Conservation (phyloP, 2,888 invertebrate genomes). For the Nebria brevicollis region DNA sequence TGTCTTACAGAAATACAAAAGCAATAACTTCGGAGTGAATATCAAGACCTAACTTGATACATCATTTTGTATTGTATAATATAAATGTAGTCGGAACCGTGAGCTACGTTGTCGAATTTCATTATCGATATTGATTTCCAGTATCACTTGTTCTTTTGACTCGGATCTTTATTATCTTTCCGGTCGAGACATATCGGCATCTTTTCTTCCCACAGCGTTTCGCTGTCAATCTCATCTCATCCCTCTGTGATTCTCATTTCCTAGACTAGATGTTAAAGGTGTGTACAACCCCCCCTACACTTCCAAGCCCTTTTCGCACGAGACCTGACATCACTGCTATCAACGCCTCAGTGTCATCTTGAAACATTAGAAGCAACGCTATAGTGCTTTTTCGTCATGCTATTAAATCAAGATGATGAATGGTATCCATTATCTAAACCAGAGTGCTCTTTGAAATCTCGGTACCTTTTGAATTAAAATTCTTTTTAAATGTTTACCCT, state of each 20-base stretch:
- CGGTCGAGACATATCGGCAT: conserved; percentile 9
- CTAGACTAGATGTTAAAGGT: conserved; percentile 15
- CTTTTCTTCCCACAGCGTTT: not conserved
- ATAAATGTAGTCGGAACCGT: no score
- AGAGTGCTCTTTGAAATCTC: conserved; percentile 7
- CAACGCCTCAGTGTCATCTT: conserved; percentile 8
- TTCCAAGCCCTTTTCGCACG: not conserved
- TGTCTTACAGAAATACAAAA: no score
- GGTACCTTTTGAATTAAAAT: not conserved
- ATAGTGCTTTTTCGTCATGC: conserved; percentile 2
- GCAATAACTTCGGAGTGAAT: no score
- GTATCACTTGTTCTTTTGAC: not conserved
- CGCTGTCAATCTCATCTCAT: not conserved
- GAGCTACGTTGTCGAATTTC: not conserved
- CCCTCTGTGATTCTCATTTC: conserved; percentile 13
- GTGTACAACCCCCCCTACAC: not conserved
- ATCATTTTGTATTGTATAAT: no score
- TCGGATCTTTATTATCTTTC: not conserved
- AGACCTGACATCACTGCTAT: not conserved
- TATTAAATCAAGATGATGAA: conserved; percentile 39
- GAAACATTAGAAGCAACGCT: conserved; percentile 5
- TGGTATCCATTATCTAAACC: conserved; percentile 24
- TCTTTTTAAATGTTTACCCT: not conserved
- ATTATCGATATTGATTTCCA: conserved; percentile 8
- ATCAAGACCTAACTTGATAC: no score